A percentile compares a stretch with the other conserved stretches of the same genome.
These are phyloP conservation scores for Hydra vulgaris DNA, from an alignment of 30 jellyfish, hydroid and myxozoan species.

Conservation along the genomic window DNA sequence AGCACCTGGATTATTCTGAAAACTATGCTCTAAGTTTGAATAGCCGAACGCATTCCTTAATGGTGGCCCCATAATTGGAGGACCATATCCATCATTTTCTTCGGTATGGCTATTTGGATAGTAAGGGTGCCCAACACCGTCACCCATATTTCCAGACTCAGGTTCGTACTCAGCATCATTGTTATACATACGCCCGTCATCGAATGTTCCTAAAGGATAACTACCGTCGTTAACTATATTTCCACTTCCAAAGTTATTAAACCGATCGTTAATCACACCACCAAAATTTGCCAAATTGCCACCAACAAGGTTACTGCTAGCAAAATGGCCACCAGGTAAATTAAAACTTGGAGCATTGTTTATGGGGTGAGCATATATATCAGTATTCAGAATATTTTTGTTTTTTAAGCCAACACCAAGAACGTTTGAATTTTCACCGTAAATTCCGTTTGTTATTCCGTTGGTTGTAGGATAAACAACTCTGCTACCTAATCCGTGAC, in stretches of 20 bases:
- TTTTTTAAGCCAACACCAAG: slow-evolving; percentile 42
- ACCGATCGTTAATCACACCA: slow-evolving; percentile 8
- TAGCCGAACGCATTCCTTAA: background rate
- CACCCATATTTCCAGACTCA: slow-evolving; percentile 5
- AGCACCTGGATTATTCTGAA: slow-evolving; percentile 2
- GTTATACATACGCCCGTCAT: background rate
- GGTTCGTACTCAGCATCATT: background rate
- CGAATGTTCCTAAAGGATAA: background rate
- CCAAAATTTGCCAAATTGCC: background rate
- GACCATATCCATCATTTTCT: background rate
- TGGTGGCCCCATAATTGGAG: background rate
- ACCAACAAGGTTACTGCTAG: no score
- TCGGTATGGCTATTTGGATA: background rate
- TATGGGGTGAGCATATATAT: background rate
- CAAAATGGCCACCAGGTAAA: background rate
- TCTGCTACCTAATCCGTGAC: background rate
- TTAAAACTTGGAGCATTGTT: background rate
- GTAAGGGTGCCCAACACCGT: slow-evolving; percentile 6
- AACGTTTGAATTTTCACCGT: slow-evolving; percentile 41
- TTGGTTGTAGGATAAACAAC: background rate
- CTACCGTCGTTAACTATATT: background rate
- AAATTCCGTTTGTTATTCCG: slow-evolving; percentile 30
- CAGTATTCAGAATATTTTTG: background rate
- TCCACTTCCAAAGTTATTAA: background rate
- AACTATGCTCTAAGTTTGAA: background rate